Percentiles rank a stretch among this genome's conserved stretches.
Evolutionary conservation across 2,797 vertebrate genomes (phyloP).

Genomic region (Apogon hyalosoma): DNA sequence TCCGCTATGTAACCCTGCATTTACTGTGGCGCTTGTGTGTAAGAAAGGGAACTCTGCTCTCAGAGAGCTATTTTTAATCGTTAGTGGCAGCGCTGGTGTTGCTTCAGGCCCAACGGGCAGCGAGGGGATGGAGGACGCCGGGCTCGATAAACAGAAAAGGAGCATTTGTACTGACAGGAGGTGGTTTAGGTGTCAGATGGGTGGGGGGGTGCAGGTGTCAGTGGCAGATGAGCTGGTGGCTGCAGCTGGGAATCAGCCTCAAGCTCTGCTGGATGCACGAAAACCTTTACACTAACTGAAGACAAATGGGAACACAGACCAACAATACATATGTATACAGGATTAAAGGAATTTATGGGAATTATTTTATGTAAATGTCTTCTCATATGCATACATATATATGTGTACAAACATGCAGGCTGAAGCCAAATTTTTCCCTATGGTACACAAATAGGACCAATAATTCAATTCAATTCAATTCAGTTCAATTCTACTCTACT

Average conservation of each 20-base stretch:
- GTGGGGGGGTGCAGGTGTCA: constrained; percentile 12
- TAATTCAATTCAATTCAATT: too few relatives aligned
- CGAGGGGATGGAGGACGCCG: constrained; percentile 2
- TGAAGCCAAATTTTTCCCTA: too few relatives aligned
- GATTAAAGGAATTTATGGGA: too few relatives aligned
- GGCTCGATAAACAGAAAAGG: constrained; percentile 26
- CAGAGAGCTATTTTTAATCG: constrained; percentile 71
- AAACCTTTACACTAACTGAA: constrained; percentile 11
- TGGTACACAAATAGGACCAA: too few relatives aligned
- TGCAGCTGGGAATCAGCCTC: constrained; percentile 54
- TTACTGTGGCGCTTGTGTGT: constrained; percentile 44
- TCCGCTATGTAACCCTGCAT: constrained; percentile 48
- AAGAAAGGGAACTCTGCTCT: constrained; percentile 60
- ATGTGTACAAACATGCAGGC: too few relatives aligned
- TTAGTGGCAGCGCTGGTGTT: neutral
- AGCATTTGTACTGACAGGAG: constrained; percentile 48
- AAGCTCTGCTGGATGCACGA: constrained; percentile 25
- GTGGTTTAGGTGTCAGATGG: constrained; percentile 26
- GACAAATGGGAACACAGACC: constrained; percentile 20
- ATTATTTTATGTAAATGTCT: too few relatives aligned
- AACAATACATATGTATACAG: neutral
- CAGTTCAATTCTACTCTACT: too few relatives aligned
- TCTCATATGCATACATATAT: too few relatives aligned
- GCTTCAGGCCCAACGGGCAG: constrained; percentile 36
- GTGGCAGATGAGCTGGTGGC: constrained; percentile 17